Evolutionary conservation across 1,140 invertebrate species (phyloP), one percentile per base, ranked within the genome.

Genomic region (Philotrypesis tridentata): DNA sequence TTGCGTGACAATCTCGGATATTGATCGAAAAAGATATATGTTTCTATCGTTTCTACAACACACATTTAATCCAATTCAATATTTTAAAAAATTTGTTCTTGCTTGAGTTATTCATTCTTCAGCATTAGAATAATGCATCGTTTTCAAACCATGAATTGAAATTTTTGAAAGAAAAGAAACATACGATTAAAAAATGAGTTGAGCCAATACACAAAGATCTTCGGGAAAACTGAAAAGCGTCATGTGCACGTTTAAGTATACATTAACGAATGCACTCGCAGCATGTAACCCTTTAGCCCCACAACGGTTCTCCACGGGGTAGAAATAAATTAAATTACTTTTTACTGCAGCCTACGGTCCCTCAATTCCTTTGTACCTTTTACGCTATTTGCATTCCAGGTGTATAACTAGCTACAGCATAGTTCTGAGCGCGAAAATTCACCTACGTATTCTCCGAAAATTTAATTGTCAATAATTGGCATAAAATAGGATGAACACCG

Each of bases 151-250:
- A n/a, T n/a, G n/a, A n/a, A n/a, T n/a, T n/a, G n/a, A n/a, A n/a
- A n/a, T n/a, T n/a, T n/a, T n/a, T n/a, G n/a, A n/a, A n/a, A n/a
- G n/a, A n/a, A n/a, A n/a, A 60, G 12, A 60, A n/a, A 60, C 33
- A 3, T 37, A 9, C 9, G 55, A 21, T 60, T 60, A 60, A 17
- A 60, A 60, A 60, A 14, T 60, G 14, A 21, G 12, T 60, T 4
- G 2, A n/a, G 14, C 4, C 55, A 60, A 3, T 60, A 17, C 55
- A 2, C 55, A 14, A 11, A 60, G n/a, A 17, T n/a, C 4, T 89
- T 86, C 86, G 87, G 87, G 85, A 90, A 71, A 90, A 90, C 91
- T 90, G 87, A 85, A 89, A 90, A 90, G 85, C 89, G 87, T 91
- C 89, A 91, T 89, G 89, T 89, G 89, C 85, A 55, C 29, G 37